Percentiles rank a stretch among this genome's conserved stretches.
phyloP scores from a whole-genome alignment of 2,888 invertebrate species.

The Cryptus armator region DNA sequence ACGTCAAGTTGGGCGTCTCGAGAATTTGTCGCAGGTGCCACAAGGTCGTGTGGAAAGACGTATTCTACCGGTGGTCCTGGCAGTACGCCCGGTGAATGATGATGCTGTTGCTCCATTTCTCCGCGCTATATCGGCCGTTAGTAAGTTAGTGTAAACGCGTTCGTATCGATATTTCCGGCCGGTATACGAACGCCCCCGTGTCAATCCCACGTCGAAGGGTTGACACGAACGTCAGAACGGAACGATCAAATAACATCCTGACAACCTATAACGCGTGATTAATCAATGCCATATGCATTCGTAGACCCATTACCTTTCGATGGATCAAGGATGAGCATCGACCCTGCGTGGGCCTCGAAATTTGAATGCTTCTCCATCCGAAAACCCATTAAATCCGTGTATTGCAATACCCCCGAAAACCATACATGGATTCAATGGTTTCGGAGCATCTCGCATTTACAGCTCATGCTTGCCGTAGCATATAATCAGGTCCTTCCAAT shows the following conservation, averaged over 20 bases:
- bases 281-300: background rate
- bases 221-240: background rate
- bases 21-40: slow-evolving; percentile 18
- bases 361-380: background rate
- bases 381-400: background rate
- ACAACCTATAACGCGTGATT: slow-evolving; percentile 8
- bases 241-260: slow-evolving; percentile 20
- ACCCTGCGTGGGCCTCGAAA: background rate
- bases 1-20: background rate
- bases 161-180: slow-evolving; percentile 30
- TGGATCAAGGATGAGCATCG: background rate
- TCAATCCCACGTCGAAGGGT: slow-evolving; percentile 10
- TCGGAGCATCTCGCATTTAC: no score
- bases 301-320: background rate
- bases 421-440: no score
- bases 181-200: slow-evolving; percentile 12
- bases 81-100: slow-evolving; percentile 22
- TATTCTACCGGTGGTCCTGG: slow-evolving; percentile 3
- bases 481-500: no score
- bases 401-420: no score
- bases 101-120: slow-evolving; percentile 9
- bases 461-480: no score
- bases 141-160: background rate
- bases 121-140: background rate
- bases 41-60: background rate